Base-by-base conservation (phyloP, 2,888 invertebrate species). In the Lasioglossum malachurum region DNA sequence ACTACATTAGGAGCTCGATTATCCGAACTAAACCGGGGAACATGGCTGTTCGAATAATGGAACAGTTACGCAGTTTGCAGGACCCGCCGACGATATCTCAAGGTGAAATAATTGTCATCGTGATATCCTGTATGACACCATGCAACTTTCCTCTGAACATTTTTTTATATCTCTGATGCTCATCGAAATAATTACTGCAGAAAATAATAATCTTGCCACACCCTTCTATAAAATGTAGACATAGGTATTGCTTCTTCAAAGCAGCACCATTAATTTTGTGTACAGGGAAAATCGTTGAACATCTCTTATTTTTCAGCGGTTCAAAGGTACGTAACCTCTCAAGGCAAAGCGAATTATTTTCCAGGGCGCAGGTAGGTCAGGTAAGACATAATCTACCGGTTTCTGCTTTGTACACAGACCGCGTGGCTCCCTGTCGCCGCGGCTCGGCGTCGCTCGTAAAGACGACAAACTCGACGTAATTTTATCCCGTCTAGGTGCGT, bases 381-480 rank as follows among this genome's bases (percentile, higher is more conserved):
- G 81, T 82, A 81, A 92, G 90, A 92, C 92, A 91, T 92, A 92
- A 94, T 93, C 93, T 92, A 93, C 92, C 87, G 91, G 89, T 89
- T 91, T 88, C 90, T 89, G 88, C 91, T 91, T 87, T 92, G 91
- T 92, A 92, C 88, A 82, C 87, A 83, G 84, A 86, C 86, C 88
- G 90, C 89, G 84, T 91, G 90, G 90, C 89, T 88, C 74, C 90
- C 75, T 84, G 89, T 91, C 92, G 87, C 73, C 88, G 64, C 75
- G n/a, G n/a, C 38, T 69, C n/a, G 87, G 75, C 83, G 87, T 84
- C 74, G 79, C 92, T 92, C 92, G 93, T 93, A 93, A 93, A 93
- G 90, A 91, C 93, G 87, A 90, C 92, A 91, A 92, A 93, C 93
- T 90, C 91, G 88, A 89, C 87, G 93, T 92, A 93, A 93, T 93